Evolutionary conservation across 2,113 vertebrate species (phyloP), one percentile per base, ranked within the genome.

Genomic region (Alethe castanea): DNA sequence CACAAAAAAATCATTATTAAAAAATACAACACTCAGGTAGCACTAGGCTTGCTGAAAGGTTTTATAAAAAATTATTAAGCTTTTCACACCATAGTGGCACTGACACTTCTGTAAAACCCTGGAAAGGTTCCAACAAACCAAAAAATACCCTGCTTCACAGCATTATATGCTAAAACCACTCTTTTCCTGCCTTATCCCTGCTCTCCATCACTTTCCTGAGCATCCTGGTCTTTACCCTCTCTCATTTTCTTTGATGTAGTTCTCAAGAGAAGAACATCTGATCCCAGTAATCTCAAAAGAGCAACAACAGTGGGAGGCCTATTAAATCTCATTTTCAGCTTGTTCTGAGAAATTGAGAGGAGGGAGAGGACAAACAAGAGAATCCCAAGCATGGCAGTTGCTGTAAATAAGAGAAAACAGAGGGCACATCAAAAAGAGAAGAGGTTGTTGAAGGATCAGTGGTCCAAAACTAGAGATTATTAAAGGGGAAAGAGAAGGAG

Each of bases 211-310:
- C 50, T 59, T 92, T 96, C 87, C 90, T 73, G 69, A 92, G 70
- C 40, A 6, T 76, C 71, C 60, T 66, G 90, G 80, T 92, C 80
- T 95, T 90, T 42, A 90, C 88, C 33, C 88, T 86, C 92, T 86
- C 54, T 89, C 88, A 72, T 92, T 96, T 95, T 87, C 83, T 96
- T 96, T 97, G 88, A 97, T 91, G 84, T 85, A 65, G 42, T 67
- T 91, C 90, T 93, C 86, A 95, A 94, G 87, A 92, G 94, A 90
- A 95, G 59, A 91, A 86, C 86, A 96, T 97, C 96, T 97, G 93
- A 96, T 96, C 88, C 90, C 92, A 91, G 95, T 96, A 97, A 95
- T 95, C 96, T 97, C 94, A 95, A 96, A 97, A 96, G 97, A 96
- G 90, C 86, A 95, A 88, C 84, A 94, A 47, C 94, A 96, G 95